Conservation (phyloP, 2,113 vertebrate genomes). For the Scophthalmus maximus region DNA sequence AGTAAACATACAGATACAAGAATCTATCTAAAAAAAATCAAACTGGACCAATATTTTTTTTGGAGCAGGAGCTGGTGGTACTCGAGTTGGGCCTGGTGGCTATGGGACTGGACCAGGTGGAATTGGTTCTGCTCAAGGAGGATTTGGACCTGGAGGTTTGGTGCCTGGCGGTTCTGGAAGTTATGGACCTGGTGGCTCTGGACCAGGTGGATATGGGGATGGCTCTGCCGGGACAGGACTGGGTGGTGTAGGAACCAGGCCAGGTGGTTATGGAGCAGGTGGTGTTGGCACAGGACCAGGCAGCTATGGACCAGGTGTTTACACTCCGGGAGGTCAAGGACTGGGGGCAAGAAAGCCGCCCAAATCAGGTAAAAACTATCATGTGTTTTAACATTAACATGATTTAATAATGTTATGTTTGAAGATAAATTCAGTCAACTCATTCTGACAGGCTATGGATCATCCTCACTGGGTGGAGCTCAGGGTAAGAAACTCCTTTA, state of each 20-base stretch:
- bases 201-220: constrained; percentile 28
- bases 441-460: constrained; percentile 58
- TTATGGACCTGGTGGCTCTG: constrained; percentile 45
- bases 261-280: constrained; percentile 64
- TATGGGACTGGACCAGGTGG: constrained; percentile 58
- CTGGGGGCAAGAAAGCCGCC: constrained; percentile 57
- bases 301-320: constrained; percentile 54
- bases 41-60: constrained; percentile 22
- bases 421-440: constrained; percentile 11
- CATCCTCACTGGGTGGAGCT: constrained; percentile 55
- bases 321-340: constrained; percentile 56
- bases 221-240: constrained; percentile 32
- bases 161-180: constrained; percentile 41
- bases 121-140: constrained; percentile 16
- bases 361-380: constrained; percentile 64
- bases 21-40: too few species aligned
- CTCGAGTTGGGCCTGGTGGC: constrained; percentile 50
- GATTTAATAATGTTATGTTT: not conserved
- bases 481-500: constrained; percentile 33
- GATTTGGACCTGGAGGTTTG: constrained; percentile 41
- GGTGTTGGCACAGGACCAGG: constrained; percentile 61
- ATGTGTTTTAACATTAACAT: not conserved
- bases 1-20: constrained; percentile 4
- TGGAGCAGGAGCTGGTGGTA: constrained; percentile 59
- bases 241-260: constrained; percentile 41